These are phyloP conservation scores for Smittia sp. DNA, from an alignment of 2,888 invertebrate species.

Conservation along the genomic window DNA sequence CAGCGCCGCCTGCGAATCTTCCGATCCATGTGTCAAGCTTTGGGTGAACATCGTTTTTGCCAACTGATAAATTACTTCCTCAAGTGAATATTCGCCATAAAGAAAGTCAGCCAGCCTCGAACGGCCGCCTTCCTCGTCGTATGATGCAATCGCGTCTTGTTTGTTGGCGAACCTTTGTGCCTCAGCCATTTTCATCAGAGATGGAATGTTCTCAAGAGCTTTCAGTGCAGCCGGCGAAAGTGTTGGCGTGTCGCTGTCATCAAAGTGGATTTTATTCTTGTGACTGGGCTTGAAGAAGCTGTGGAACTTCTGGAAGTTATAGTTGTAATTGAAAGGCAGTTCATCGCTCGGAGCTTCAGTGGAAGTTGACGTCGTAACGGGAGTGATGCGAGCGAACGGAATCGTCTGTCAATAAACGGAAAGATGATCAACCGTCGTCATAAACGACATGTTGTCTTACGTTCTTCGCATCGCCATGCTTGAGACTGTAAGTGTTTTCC, in stretches of 20 bases:
- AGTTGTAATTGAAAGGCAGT: conserved; percentile 24
- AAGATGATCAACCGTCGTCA: not conserved
- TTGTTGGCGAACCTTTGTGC: conserved; percentile 44
- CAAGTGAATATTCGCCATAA: conserved; percentile 72
- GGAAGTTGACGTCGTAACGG: conserved; percentile 5
- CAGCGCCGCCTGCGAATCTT: conserved; percentile 67
- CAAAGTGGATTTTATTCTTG: conserved; percentile 17
- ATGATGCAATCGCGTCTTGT: not conserved
- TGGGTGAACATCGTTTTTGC: conserved; percentile 81
- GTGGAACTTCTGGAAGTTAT: conserved; percentile 32
- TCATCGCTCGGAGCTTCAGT: conserved; percentile 43
- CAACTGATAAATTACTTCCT: conserved; percentile 76
- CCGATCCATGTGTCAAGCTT: conserved; percentile 67
- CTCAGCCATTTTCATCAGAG: conserved; percentile 50
- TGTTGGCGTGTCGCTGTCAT: conserved; percentile 43
- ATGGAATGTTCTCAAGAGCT: conserved; percentile 48
- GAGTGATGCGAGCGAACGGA: conserved; percentile 9
- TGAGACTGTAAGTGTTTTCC: conserved; percentile 52
- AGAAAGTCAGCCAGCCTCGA: conserved; percentile 68
- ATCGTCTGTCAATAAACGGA: not conserved
- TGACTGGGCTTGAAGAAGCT: conserved; percentile 29
- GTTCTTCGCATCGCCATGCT: conserved; percentile 27
- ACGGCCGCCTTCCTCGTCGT: conserved; percentile 68
- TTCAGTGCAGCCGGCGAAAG: conserved; percentile 46
- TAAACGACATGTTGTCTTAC: conserved; percentile 25